These are phyloP conservation scores for Melieria picta DNA, from an alignment of 2,888 invertebrate genomes.

Conservation along the genomic window DNA sequence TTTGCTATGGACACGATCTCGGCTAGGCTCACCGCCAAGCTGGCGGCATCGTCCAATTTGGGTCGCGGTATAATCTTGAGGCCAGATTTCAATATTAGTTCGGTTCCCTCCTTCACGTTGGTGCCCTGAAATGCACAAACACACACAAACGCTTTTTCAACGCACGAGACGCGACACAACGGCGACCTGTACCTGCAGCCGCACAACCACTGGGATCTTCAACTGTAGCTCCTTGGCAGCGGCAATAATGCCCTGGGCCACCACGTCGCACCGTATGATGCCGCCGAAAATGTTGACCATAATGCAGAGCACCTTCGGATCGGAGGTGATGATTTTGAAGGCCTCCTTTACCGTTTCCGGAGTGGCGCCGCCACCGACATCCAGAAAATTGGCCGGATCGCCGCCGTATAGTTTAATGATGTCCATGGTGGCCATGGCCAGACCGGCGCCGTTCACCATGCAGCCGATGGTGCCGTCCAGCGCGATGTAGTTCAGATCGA, in stretches of 20 bases:
- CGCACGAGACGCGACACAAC: too few relatives aligned
- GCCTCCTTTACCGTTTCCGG: constrained; percentile 93
- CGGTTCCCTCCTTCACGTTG: constrained; percentile 84
- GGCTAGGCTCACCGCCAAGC: constrained; percentile 79
- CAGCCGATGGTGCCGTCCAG: constrained; percentile 94
- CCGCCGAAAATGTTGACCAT: constrained; percentile 98
- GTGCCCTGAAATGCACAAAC: constrained; percentile 70
- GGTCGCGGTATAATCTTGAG: constrained; percentile 83
- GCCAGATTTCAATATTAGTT: constrained; percentile 78
- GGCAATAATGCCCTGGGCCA: constrained; percentile 94
- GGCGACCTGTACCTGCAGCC: constrained; percentile 78
- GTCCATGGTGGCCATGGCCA: constrained; percentile 99
- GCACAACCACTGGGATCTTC: constrained; percentile 91
- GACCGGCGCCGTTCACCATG: constrained; percentile 95
- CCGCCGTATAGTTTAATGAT: constrained; percentile 96
- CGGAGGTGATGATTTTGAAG: constrained; percentile 94
- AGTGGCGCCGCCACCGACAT: constrained; percentile 96
- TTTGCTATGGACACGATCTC: constrained; percentile 79
- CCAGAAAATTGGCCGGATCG: constrained; percentile 94
- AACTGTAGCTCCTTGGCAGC: constrained; percentile 92
- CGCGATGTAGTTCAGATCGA: constrained; percentile 92
- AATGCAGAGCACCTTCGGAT: constrained; percentile 90
- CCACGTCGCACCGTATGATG: constrained; percentile 97
- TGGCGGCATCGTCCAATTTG: constrained; percentile 84
- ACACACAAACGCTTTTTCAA: too few relatives aligned